phyloP scores from a whole-genome alignment of 2,797 vertebrate species.

The Lepus townsendii region DNA sequence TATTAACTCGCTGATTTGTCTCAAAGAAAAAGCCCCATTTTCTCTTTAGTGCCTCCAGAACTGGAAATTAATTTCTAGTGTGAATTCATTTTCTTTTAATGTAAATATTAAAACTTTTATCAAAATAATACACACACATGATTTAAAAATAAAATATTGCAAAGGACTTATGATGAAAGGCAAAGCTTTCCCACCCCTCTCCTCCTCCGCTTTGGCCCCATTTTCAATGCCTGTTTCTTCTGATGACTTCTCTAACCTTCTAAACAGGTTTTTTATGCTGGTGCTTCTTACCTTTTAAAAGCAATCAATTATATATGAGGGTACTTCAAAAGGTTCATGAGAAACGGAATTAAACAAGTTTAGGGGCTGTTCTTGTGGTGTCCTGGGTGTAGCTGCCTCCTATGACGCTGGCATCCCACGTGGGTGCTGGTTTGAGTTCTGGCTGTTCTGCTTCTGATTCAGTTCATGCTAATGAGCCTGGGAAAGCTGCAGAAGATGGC shows the following conservation, averaged over 20 bases:
- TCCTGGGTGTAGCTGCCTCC: too few relatives aligned
- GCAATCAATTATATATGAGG: not conserved
- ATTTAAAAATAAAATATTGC: conserved; percentile 21
- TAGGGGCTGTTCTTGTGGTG: too few relatives aligned
- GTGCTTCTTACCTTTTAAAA: not conserved
- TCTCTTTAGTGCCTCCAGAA: conserved; percentile 62
- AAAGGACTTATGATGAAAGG: not conserved
- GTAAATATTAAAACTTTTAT: conserved; percentile 52
- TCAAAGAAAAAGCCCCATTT: conserved; percentile 30
- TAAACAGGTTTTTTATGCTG: not conserved
- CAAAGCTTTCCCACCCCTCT: not conserved
- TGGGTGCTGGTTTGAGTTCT: too few relatives aligned
- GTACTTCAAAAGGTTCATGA: too few relatives aligned
- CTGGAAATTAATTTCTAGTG: conserved; percentile 66
- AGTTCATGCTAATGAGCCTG: too few relatives aligned
- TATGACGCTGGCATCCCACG: too few relatives aligned
- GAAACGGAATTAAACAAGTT: too few relatives aligned
- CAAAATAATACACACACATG: conserved; percentile 16
- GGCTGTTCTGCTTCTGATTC: too few relatives aligned
- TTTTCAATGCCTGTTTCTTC: conserved; percentile 1
- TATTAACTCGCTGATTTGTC: conserved; percentile 12
- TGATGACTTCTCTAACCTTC: not conserved
- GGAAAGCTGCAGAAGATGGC: too few relatives aligned
- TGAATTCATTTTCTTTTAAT: conserved; percentile 59
- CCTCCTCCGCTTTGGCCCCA: not conserved